A percentile compares a stretch with the other conserved stretches of the same genome.
Evolutionary conservation across 2,888 invertebrate genomes (phyloP).

Genomic region (Abrostola tripartita): DNA sequence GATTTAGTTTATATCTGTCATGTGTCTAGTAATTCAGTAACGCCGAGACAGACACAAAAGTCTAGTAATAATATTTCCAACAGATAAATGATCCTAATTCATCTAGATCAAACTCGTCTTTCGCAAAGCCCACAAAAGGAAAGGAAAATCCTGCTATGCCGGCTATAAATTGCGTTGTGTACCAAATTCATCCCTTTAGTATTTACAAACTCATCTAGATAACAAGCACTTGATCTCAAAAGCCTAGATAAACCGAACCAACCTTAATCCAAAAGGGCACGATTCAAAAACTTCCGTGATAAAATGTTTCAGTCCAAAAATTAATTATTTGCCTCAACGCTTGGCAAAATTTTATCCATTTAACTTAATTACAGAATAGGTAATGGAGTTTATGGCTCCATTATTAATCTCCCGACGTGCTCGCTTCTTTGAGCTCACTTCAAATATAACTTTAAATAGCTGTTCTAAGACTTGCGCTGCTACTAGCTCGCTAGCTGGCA

Average conservation of each 20-base stretch:
- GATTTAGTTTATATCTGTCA: too few species aligned
- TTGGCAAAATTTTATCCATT: conserved; percentile 79
- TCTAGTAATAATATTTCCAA: too few species aligned
- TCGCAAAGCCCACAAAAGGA: neutral
- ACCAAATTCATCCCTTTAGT: neutral
- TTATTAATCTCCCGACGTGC: conserved; percentile 78
- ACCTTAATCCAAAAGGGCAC: conserved; percentile 40
- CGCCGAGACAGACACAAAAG: too few species aligned
- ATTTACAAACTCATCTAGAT: neutral
- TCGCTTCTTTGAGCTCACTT: conserved; percentile 58
- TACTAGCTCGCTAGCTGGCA: conserved; percentile 3
- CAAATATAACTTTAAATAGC: conserved; percentile 63
- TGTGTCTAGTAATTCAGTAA: too few species aligned
- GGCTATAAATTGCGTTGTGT: neutral
- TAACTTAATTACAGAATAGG: conserved; percentile 80
- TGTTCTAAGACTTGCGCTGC: conserved; percentile 16
- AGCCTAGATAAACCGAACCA: conserved; percentile 16
- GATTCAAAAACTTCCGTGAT: conserved; percentile 55
- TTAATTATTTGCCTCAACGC: conserved; percentile 74
- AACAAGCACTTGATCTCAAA: conserved; percentile 12
- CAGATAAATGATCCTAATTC: too few species aligned
- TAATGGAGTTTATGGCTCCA: conserved; percentile 79
- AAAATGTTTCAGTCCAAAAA: conserved; percentile 67
- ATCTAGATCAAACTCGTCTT: neutral
- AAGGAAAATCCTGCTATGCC: neutral